Evolutionary conservation across 2,888 invertebrate genomes (phyloP).

Genomic region (Helobdella robusta): DNA sequence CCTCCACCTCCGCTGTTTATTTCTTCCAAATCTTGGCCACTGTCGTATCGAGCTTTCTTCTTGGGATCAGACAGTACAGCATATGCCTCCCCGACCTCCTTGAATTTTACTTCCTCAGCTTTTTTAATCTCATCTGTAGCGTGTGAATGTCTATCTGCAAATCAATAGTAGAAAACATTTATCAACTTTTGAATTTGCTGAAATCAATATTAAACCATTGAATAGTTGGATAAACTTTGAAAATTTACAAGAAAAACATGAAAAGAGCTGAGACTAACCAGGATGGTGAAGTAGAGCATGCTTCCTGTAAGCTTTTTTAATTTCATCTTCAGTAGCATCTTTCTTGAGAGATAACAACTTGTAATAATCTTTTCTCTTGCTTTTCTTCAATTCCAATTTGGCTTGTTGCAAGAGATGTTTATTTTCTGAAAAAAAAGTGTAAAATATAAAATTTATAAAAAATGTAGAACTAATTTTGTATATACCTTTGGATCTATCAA

Average conservation of each 20-base stretch:
- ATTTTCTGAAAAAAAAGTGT: constrained; percentile 55
- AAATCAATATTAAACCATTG: too few species aligned
- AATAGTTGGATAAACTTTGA: background rate
- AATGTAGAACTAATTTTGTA: background rate
- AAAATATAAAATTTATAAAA: background rate
- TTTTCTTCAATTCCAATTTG: constrained; percentile 75
- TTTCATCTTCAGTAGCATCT: constrained; percentile 75
- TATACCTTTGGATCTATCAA: constrained; percentile 56
- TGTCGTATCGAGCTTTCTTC: constrained; percentile 80
- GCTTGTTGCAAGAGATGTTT: constrained; percentile 74
- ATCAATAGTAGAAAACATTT: too few species aligned
- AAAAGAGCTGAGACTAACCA: constrained; percentile 48
- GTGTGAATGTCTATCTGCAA: constrained; percentile 73
- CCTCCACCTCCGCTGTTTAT: constrained; percentile 61
- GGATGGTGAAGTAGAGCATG: constrained; percentile 82
- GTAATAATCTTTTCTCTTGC: constrained; percentile 89
- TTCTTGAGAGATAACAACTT: constrained; percentile 80
- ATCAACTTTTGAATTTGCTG: too few species aligned
- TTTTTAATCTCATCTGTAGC: constrained; percentile 73
- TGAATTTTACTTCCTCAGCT: constrained; percentile 85
- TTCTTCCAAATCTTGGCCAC: constrained; percentile 72
- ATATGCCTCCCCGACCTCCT: constrained; percentile 92
- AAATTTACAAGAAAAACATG: background rate
- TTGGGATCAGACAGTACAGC: constrained; percentile 78
- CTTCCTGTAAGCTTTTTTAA: constrained; percentile 86